phyloP scores from a whole-genome alignment of 2,888 invertebrate species.

The Malacosoma neustria region DNA sequence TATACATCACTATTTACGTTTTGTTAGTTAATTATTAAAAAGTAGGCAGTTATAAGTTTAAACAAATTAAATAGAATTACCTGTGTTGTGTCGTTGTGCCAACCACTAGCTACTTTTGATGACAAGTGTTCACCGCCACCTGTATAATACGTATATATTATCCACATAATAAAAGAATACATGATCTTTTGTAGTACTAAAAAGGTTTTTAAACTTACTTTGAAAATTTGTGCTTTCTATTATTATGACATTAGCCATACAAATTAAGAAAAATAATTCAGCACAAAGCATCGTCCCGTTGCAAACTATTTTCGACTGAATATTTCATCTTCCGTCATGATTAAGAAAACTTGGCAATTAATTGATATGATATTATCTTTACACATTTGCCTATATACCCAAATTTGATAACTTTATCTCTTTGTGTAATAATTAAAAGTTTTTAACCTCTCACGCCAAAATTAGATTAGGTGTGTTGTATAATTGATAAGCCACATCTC shows the following conservation, averaged over 20 bases:
- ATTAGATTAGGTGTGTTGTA: neutral
- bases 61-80: neutral
- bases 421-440: slow-evolving; percentile 8
- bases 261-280: neutral
- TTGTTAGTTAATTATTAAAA: too few relatives aligned
- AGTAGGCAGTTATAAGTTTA: neutral
- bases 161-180: too few relatives aligned
- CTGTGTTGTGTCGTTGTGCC: neutral
- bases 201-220: neutral
- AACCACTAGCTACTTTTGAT: neutral
- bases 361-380: slow-evolving; percentile 8
- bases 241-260: neutral
- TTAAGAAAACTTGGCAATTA: slow-evolving; percentile 1
- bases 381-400: slow-evolving; percentile 10
- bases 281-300: slow-evolving; percentile 3
- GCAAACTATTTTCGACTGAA: slow-evolving; percentile 2
- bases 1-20: too few relatives aligned
- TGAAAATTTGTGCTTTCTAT: neutral
- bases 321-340: neutral
- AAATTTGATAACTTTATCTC: slow-evolving; percentile 7
- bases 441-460: slow-evolving; percentile 7
- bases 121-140: neutral
- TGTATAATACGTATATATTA: too few relatives aligned
- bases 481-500: neutral
- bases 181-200: too few relatives aligned